These are phyloP conservation scores for Scrobipalpa costella DNA, from an alignment of 2,888 invertebrate species.

Conservation along the genomic window DNA sequence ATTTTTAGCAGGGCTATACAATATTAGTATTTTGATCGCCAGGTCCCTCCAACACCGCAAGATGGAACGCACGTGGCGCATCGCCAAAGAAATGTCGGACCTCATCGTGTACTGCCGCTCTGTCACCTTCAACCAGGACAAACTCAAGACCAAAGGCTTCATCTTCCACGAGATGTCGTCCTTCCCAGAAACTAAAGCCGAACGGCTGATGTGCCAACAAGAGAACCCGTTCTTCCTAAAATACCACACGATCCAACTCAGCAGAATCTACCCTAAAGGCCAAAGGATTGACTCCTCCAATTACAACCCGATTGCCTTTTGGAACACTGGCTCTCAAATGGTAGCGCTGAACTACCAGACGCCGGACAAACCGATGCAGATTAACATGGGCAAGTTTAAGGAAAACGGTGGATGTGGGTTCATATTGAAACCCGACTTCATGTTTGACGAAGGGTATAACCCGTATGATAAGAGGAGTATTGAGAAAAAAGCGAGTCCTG, in stretches of 20 bases:
- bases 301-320: conserved; percentile 96
- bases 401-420: conserved; percentile 97
- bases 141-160: conserved; percentile 85
- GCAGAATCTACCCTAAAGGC: conserved; percentile 97
- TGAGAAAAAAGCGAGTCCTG: conserved; percentile 64
- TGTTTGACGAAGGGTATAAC: conserved; percentile 90
- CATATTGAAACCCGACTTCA: conserved; percentile 93
- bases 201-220: conserved; percentile 92
- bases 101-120: conserved; percentile 96
- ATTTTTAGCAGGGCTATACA: no score
- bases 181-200: conserved; percentile 97
- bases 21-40: conserved; percentile 48
- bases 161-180: conserved; percentile 98
- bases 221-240: conserved; percentile 87
- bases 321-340: conserved; percentile 98
- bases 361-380: conserved; percentile 96
- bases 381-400: conserved; percentile 95
- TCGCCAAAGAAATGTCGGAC: conserved; percentile 98
- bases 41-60: conserved; percentile 89
- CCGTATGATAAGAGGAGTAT: conserved; percentile 86
- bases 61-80: conserved; percentile 93
- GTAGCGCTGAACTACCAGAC: conserved; percentile 99
- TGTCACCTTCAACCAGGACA: conserved; percentile 89
- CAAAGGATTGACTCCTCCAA: conserved; percentile 98
- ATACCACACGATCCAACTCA: conserved; percentile 92